These are phyloP conservation scores for Stichodactyla mertensii DNA, from an alignment of 64 coral and sea anemone species.

Conservation along the genomic window DNA sequence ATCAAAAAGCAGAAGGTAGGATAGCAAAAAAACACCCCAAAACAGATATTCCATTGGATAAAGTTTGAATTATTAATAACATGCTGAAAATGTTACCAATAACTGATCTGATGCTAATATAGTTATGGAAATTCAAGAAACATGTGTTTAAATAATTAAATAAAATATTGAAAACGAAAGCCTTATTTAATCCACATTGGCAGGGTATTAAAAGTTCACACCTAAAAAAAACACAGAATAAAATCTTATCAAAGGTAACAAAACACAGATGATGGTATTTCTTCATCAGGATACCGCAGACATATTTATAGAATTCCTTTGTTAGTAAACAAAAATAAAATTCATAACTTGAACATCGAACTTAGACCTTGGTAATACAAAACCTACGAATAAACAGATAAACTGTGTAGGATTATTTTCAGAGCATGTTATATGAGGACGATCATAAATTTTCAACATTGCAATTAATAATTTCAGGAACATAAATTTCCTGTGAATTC, in stretches of 20 bases:
- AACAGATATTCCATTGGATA: neutral
- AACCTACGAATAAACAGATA: neutral
- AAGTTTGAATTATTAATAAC: neutral
- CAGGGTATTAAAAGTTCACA: neutral
- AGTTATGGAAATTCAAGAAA: neutral
- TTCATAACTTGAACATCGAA: neutral
- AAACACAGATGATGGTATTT: neutral
- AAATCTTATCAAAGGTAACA: neutral
- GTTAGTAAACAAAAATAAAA: conserved; percentile 4
- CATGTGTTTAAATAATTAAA: neutral
- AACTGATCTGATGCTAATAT: no score
- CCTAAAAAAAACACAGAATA: neutral
- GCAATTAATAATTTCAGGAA: neutral
- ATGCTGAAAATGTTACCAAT: neutral
- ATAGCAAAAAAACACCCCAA: neutral
- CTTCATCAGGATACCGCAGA: neutral
- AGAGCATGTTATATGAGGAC: neutral
- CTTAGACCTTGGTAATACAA: neutral
- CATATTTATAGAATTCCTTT: neutral
- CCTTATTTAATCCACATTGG: neutral
- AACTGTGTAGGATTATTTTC: neutral
- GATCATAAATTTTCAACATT: neutral
- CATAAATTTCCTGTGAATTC: neutral
- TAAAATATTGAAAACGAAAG: neutral
- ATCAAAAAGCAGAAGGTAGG: neutral